phyloP scores from a whole-genome alignment of 2,888 invertebrate species.

The Caenorhabditis drosophilae region DNA sequence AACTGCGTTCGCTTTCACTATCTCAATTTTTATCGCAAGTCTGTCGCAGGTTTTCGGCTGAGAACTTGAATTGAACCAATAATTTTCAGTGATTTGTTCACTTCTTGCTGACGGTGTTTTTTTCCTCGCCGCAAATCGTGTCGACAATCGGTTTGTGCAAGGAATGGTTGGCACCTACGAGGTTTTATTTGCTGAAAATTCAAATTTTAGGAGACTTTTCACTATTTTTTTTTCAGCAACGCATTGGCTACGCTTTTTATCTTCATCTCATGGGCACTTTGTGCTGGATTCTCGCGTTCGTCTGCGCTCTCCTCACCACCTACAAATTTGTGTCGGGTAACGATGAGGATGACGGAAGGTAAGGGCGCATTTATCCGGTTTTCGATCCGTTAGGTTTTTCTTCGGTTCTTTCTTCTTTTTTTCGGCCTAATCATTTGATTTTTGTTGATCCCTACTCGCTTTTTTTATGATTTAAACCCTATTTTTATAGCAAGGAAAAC shows the following conservation, averaged over 20 bases:
- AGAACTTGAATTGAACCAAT: neutral
- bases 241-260: conserved; percentile 68
- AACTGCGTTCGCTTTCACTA: conserved; percentile 64
- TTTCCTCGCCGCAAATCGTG: conserved; percentile 67
- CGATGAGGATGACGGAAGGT: conserved; percentile 49
- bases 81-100: conserved; percentile 59
- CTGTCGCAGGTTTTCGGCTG: conserved; percentile 46
- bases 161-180: conserved; percentile 69
- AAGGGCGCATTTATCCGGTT: conserved; percentile 5
- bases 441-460: conserved; percentile 1
- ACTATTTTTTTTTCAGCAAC: conserved; percentile 44
- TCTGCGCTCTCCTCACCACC: conserved; percentile 62
- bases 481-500: conserved; percentile 54
- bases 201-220: neutral
- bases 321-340: conserved; percentile 57
- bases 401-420: neutral
- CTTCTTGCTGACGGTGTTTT: conserved; percentile 65
- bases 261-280: conserved; percentile 66
- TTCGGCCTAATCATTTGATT: neutral
- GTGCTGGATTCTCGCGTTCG: conserved; percentile 61
- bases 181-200: conserved; percentile 17
- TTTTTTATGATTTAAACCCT: conserved; percentile 2
- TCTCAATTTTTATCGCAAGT: conserved; percentile 65
- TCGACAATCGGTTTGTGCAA: conserved; percentile 66
- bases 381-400: conserved; percentile 3